phyloP scores from a whole-genome alignment of 1,140 invertebrate genomes.

The Phymastichus coffea region DNA sequence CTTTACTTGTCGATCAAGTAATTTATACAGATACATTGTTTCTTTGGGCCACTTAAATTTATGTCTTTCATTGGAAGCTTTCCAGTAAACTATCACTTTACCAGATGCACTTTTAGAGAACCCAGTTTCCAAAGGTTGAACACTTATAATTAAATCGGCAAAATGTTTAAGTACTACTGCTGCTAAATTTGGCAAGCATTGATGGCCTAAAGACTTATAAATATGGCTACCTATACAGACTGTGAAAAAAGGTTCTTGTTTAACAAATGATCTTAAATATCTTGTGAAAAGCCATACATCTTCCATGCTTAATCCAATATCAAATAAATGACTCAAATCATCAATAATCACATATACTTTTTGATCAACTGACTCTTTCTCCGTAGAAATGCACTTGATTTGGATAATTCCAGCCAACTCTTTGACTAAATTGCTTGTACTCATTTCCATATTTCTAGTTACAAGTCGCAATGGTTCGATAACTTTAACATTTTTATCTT shows the following conservation, averaged over 20 bases:
- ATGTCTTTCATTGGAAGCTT: conserved; percentile 50
- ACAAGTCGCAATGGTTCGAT: conserved; percentile 61
- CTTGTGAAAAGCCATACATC: conserved; percentile 60
- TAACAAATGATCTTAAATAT: conserved; percentile 44
- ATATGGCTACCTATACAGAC: conserved; percentile 58
- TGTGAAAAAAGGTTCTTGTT: conserved; percentile 39
- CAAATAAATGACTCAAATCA: conserved; percentile 68
- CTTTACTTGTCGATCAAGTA: conserved; percentile 71
- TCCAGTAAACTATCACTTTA: conserved; percentile 59
- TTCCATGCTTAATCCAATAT: conserved; percentile 59
- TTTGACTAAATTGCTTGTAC: conserved; percentile 35
- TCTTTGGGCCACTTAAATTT: conserved; percentile 54
- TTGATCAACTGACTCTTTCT: conserved; percentile 35
- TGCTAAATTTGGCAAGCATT: conserved; percentile 50
- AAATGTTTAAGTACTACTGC: conserved; percentile 62
- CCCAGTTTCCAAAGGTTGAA: conserved; percentile 67
- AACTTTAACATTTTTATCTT: conserved; percentile 59
- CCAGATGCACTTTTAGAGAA: conserved; percentile 69
- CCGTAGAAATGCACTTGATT: conserved; percentile 39
- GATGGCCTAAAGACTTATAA: conserved; percentile 57
- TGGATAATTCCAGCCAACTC: conserved; percentile 39
- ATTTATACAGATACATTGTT: conserved; percentile 64
- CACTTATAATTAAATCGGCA: conserved; percentile 62
- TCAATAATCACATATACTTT: conserved; percentile 64
- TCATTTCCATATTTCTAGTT: conserved; percentile 44